Evolutionary conservation across 2,113 vertebrate genomes (phyloP).

Genomic region (Calonectris borealis): DNA sequence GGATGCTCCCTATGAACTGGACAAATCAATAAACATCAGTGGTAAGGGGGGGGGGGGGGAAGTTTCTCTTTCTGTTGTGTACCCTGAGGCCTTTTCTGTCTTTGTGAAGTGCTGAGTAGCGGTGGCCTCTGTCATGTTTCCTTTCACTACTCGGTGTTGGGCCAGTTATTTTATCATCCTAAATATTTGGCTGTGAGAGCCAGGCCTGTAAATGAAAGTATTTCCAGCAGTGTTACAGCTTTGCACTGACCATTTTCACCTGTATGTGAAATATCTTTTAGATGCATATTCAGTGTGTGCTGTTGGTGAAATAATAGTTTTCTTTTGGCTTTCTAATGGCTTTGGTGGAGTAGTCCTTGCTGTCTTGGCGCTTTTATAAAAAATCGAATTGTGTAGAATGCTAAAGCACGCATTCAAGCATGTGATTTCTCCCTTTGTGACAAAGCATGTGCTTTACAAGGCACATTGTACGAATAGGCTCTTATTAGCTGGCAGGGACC

Average conservation of each 20-base stretch:
- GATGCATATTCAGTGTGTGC: background rate
- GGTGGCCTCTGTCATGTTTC: slow-evolving; percentile 71
- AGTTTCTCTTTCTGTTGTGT: slow-evolving; percentile 74
- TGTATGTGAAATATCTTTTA: background rate
- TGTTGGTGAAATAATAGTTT: background rate
- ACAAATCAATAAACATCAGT: slow-evolving; percentile 96
- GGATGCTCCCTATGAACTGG: slow-evolving; percentile 88
- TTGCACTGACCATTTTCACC: background rate
- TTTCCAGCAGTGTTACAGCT: background rate
- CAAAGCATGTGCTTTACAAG: background rate
- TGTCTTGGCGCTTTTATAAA: background rate
- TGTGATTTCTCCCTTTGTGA: background rate
- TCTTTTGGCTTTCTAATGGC: background rate
- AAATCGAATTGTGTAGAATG: background rate
- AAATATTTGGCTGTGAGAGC: slow-evolving; percentile 52
- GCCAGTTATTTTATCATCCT: slow-evolving; percentile 49
- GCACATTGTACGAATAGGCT: background rate
- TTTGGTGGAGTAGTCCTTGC: background rate
- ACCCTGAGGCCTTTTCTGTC: slow-evolving; percentile 67
- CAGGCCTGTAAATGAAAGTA: background rate
- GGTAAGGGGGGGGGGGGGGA: slow-evolving; percentile 44
- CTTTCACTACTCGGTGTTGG: slow-evolving; percentile 53
- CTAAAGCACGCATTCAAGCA: rapidly evolving
- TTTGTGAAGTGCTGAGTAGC: slow-evolving; percentile 65
- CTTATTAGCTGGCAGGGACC: background rate